Evolutionary conservation across 2,888 invertebrate species (phyloP).

Genomic region (Stegana nigrithorax): DNA sequence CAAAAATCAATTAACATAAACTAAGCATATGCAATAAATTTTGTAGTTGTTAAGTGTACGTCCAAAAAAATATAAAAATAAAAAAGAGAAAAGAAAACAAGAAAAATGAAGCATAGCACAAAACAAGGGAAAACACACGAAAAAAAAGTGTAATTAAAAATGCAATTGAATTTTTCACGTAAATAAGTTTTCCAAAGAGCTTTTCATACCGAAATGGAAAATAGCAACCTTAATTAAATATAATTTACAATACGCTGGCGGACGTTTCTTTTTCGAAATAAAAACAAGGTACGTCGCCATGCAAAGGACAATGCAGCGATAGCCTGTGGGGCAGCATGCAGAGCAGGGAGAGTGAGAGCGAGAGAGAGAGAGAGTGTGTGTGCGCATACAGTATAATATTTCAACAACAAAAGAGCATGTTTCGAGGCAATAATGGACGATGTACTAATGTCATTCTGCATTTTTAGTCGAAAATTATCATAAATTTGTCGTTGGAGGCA

Average conservation of each 20-base stretch:
- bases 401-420: constrained; percentile 62
- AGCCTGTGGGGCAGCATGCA: neutral
- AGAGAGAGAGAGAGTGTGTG: constrained; percentile 39
- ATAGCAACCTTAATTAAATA: constrained; percentile 60
- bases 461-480: constrained; percentile 54
- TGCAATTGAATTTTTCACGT: constrained; percentile 51
- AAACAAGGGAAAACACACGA: neutral
- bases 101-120: neutral
- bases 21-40: constrained; percentile 10
- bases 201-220: constrained; percentile 40
- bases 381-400: constrained; percentile 52
- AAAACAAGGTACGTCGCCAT: neutral
- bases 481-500: constrained; percentile 59
- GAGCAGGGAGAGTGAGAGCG: constrained; percentile 14
- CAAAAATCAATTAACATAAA: constrained; percentile 4
- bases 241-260: constrained; percentile 61
- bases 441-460: constrained; percentile 60
- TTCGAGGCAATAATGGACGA: constrained; percentile 60
- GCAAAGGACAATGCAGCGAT: constrained; percentile 8
- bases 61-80: neutral
- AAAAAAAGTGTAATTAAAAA: constrained; percentile 49
- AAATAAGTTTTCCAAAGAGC: constrained; percentile 15
- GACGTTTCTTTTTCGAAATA: constrained; percentile 41
- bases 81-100: too few relatives aligned
- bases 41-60: neutral